These are phyloP conservation scores for Colaptes auratus DNA, from an alignment of 2,113 vertebrate species.

Conservation along the genomic window DNA sequence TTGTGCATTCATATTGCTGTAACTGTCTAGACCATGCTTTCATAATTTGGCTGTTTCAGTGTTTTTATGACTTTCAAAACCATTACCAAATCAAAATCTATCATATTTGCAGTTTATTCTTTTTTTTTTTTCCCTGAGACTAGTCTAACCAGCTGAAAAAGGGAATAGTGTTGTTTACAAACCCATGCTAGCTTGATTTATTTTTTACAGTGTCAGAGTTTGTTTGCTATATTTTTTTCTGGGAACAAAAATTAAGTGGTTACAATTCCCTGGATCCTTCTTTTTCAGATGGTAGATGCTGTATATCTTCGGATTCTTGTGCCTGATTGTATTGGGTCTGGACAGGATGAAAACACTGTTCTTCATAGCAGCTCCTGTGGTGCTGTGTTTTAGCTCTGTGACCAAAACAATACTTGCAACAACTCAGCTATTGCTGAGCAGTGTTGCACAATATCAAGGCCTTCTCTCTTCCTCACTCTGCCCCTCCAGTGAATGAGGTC, in stretches of 20 bases:
- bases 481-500: neutral
- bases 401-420: neutral
- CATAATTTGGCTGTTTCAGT: neutral
- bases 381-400: neutral
- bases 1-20: neutral
- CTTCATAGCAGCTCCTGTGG: neutral
- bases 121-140: neutral
- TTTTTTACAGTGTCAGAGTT: neutral
- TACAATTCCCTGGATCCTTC: neutral
- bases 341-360: neutral
- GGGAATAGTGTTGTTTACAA: neutral
- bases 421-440: neutral
- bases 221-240: neutral
- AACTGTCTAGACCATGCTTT: neutral
- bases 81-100: neutral
- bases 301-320: neutral
- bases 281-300: neutral
- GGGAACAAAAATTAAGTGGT: neutral
- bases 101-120: neutral
- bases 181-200: neutral
- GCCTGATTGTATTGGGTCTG: neutral
- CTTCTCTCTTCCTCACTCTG: neutral
- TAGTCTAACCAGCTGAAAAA: neutral
- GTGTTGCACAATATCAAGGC: neutral
- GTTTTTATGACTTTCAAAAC: neutral